phyloP scores from a whole-genome alignment of 2,113 vertebrate genomes.

The Accipiter virgatus region DNA sequence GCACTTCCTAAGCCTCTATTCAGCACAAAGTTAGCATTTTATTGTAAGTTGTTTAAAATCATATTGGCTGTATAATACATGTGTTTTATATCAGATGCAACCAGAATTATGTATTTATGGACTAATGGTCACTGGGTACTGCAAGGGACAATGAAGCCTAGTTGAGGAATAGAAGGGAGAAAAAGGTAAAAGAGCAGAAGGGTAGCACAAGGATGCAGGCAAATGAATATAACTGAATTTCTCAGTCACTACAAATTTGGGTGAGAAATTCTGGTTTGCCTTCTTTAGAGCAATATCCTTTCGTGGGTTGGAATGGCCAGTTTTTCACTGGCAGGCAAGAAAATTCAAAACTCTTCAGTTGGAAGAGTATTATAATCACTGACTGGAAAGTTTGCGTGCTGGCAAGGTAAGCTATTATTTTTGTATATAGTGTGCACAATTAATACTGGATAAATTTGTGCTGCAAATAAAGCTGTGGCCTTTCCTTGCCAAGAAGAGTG shows the following conservation, averaged over 20 bases:
- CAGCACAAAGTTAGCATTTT: not conserved
- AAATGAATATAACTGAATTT: not conserved
- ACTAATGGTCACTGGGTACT: not conserved
- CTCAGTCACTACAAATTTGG: not conserved
- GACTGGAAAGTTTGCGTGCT: not conserved
- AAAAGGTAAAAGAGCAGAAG: not conserved
- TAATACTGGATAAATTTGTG: conserved; percentile 45
- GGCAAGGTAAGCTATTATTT: conserved; percentile 52
- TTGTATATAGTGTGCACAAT: conserved; percentile 28
- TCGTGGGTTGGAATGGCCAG: not conserved
- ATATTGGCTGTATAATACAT: not conserved
- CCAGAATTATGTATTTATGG: not conserved
- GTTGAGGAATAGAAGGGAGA: not conserved
- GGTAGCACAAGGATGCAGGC: not conserved
- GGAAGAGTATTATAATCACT: not conserved
- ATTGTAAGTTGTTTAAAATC: not conserved
- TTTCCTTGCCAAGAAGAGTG: conserved; percentile 23
- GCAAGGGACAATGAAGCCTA: not conserved
- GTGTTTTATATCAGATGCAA: not conserved
- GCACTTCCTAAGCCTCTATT: not conserved
- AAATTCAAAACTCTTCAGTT: not conserved
- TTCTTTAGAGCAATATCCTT: not conserved
- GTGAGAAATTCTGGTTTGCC: not conserved
- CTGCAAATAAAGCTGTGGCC: conserved; percentile 42
- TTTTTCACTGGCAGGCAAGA: conserved; percentile 4